Conservation (phyloP, 1,140 invertebrate genomes). For the Belonocnema kinseyi region DNA sequence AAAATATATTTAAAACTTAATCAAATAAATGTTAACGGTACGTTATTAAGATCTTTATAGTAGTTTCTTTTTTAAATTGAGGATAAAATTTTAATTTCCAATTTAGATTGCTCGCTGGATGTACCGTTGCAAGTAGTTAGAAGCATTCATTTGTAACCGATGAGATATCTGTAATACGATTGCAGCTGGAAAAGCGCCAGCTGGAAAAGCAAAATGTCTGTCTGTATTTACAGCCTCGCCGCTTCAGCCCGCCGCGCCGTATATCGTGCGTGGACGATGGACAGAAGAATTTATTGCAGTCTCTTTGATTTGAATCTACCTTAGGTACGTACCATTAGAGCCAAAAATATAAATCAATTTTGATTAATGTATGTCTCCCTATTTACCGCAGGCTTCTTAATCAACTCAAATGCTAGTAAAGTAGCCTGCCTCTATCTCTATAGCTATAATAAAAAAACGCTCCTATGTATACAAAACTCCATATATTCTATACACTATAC, state of each 20-base stretch:
- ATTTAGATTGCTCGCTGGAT: slow-evolving; percentile 14
- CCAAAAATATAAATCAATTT: slow-evolving; percentile 25
- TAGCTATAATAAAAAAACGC: too few relatives aligned
- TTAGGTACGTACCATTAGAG: slow-evolving; percentile 12
- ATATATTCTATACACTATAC: too few relatives aligned
- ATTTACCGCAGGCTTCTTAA: not conserved
- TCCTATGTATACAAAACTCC: too few relatives aligned
- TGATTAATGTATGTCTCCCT: not conserved
- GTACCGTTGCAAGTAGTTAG: slow-evolving; percentile 4
- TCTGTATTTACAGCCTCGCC: not conserved
- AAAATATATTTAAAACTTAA: not conserved
- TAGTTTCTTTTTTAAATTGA: not conserved
- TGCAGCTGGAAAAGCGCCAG: slow-evolving; percentile 29
- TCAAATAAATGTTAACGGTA: slow-evolving; percentile 3
- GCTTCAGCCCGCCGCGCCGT: not conserved
- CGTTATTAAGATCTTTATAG: slow-evolving; percentile 10
- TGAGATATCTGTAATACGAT: not conserved
- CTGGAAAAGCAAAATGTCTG: slow-evolving; percentile 15
- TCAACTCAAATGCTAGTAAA: not conserved
- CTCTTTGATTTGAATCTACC: slow-evolving; percentile 24
- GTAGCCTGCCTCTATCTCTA: not conserved
- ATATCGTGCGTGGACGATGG: too few relatives aligned
- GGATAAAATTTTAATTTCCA: slow-evolving; percentile 11
- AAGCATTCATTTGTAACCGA: slow-evolving; percentile 11
- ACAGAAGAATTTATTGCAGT: slow-evolving; percentile 9